A percentile compares a stretch with the other conserved stretches of the same genome.
These are phyloP conservation scores for Cottoperca gobio DNA, from an alignment of 2,797 vertebrate genomes.

Conservation along the genomic window DNA sequence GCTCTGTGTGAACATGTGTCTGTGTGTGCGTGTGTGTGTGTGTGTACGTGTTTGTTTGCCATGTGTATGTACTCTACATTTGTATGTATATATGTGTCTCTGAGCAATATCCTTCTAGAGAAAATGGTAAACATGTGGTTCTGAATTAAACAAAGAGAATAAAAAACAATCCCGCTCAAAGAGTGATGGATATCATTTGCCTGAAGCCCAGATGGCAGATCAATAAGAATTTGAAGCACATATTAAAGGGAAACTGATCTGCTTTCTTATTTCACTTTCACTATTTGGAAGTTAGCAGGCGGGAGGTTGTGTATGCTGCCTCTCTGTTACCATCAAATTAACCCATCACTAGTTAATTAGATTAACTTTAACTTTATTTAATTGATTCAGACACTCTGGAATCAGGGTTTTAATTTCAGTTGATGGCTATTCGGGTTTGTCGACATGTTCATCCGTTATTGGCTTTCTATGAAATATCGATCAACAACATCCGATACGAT, in stretches of 20 bases:
- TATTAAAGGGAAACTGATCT: constrained; percentile 18
- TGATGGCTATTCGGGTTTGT: neutral
- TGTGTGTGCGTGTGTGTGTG: neutral
- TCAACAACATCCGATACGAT: neutral
- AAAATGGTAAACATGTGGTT: constrained; percentile 17
- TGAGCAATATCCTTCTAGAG: neutral
- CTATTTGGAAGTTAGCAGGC: neutral
- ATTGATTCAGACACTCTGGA: neutral
- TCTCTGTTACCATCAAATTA: neutral
- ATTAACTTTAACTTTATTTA: neutral
- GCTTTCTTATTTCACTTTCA: constrained; percentile 8
- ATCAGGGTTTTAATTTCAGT: neutral
- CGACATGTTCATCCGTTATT: neutral
- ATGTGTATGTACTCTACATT: neutral
- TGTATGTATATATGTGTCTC: constrained; percentile 7
- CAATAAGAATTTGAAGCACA: neutral
- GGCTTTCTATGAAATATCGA: constrained; percentile 17
- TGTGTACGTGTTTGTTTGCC: neutral
- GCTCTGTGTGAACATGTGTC: too few species aligned
- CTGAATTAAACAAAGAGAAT: neutral
- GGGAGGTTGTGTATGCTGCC: too few species aligned
- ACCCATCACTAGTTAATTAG: neutral
- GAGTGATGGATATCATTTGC: constrained; percentile 32
- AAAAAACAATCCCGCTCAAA: neutral
- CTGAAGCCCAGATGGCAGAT: constrained; percentile 25